Evolutionary conservation across 2,797 vertebrate species (phyloP).

Genomic region (Sebastes cheni): DNA sequence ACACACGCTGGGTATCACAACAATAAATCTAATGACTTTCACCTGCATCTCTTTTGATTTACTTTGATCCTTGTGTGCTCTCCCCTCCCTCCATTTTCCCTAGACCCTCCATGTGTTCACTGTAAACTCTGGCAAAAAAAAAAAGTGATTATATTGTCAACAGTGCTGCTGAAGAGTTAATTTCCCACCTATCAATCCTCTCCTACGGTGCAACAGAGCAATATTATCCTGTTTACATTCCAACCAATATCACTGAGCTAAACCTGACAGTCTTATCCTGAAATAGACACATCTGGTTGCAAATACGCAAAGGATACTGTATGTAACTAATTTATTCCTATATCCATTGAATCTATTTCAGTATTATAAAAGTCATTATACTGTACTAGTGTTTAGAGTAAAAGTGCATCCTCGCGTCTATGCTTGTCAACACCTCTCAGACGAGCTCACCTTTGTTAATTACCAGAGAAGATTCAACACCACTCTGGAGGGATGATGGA

Average conservation of each 20-base stretch:
- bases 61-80: neutral
- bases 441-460: slow-evolving; percentile 77
- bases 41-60: neutral
- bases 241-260: neutral
- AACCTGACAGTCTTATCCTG: neutral
- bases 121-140: slow-evolving; percentile 21
- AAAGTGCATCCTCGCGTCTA: slow-evolving; percentile 1
- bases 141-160: slow-evolving; percentile 22
- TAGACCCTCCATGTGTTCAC: neutral
- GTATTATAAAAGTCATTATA: neutral
- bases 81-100: neutral
- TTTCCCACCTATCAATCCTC: slow-evolving; percentile 21
- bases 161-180: slow-evolving; percentile 10
- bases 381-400: neutral
- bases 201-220: slow-evolving; percentile 5
- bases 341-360: neutral
- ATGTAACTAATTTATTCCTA: neutral
- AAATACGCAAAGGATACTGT: neutral
- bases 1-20: neutral
- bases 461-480: slow-evolving; percentile 69
- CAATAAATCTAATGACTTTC: neutral
- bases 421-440: slow-evolving; percentile 58
- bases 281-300: neutral
- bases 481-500: slow-evolving; percentile 76
- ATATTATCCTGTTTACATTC: slow-evolving; percentile 25